Evolutionary conservation across 2,888 invertebrate genomes (phyloP), one percentile per base, ranked within the genome.

Genomic region (Leucoma salicis): DNA sequence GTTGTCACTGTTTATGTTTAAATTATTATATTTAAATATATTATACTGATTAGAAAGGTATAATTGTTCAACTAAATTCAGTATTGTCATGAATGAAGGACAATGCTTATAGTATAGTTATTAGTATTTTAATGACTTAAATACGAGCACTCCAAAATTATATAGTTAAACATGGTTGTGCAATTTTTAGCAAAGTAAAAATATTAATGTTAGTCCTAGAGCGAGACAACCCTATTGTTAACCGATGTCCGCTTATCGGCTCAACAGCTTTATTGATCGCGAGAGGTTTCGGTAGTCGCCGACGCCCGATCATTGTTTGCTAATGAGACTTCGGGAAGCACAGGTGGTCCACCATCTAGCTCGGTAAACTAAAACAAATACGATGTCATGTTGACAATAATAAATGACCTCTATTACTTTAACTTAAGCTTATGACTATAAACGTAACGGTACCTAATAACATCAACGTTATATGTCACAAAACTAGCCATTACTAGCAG

Each of bases 301-400:
- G 63, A 66, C 53, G 70, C 64, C 61, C 68, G 70, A 68, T 77
- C 82, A 85, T 87, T 86, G 88, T 86, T 82, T 86, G 87, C 74
- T 86, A 87, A 87, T 86, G 83, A 82, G 62, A 57, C 63, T 57
- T 61, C 53, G 61, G 66, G 66, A 66, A 66, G 64, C 70, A 74
- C 78, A 75, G 78, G 78, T 78, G 78, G 80, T 70, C 78, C 53
- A 49, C 56, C 56, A 63, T 68, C 58, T 52, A 47, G 52, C 61
- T 55, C 55, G 56, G 63, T 66, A 63, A 68, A 67, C 57, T 71
- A 66, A 74, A 77, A 76, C 74, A 75, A 80, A 77, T 75, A 79
- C 73, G 58, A 73, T 66, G 69, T 72, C 69, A 66, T 65, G 52
- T 59, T 66, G 73, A 74, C 73, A 73, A 64, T 70, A 66, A 63